phyloP scores from a whole-genome alignment of 2,113 vertebrate species.

The Rhinopithecus roxellana region DNA sequence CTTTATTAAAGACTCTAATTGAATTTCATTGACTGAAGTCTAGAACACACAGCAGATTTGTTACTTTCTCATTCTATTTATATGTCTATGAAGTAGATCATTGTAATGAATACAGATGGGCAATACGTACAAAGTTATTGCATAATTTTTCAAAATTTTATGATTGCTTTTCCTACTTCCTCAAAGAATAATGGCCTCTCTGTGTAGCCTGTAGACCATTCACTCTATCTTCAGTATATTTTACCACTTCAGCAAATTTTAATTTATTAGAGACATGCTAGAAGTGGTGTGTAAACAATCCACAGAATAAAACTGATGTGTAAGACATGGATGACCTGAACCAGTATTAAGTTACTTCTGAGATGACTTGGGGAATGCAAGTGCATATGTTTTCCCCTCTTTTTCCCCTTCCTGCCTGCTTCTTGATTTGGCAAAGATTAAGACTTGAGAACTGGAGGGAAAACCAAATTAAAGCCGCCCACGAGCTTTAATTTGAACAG shows the following conservation, averaged over 20 bases:
- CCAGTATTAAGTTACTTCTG: slow-evolving; percentile 72
- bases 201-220: slow-evolving; percentile 80
- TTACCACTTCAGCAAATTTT: slow-evolving; percentile 85
- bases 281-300: slow-evolving; percentile 84
- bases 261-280: slow-evolving; percentile 85
- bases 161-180: slow-evolving; percentile 87
- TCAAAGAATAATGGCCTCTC: slow-evolving; percentile 84
- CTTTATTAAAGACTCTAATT: slow-evolving; percentile 61
- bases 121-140: slow-evolving; percentile 86
- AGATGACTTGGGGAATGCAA: slow-evolving; percentile 75
- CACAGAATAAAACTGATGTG: slow-evolving; percentile 82
- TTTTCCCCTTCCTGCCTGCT: not conserved
- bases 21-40: slow-evolving; percentile 76
- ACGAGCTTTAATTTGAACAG: slow-evolving; percentile 57
- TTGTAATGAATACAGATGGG: slow-evolving; percentile 87
- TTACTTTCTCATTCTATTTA: slow-evolving; percentile 83
- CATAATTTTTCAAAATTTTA: slow-evolving; percentile 89
- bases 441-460: not conserved
- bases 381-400: slow-evolving; percentile 1
- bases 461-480: slow-evolving; percentile 78
- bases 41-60: slow-evolving; percentile 75
- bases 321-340: slow-evolving; percentile 79
- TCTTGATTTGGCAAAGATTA: slow-evolving; percentile 41
- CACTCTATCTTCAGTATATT: slow-evolving; percentile 77
- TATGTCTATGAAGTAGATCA: slow-evolving; percentile 84